Percentiles rank a stretch among this genome's conserved stretches.
Conservation (phyloP, 2,113 vertebrate genomes). For the Stigmatopora argus region DNA sequence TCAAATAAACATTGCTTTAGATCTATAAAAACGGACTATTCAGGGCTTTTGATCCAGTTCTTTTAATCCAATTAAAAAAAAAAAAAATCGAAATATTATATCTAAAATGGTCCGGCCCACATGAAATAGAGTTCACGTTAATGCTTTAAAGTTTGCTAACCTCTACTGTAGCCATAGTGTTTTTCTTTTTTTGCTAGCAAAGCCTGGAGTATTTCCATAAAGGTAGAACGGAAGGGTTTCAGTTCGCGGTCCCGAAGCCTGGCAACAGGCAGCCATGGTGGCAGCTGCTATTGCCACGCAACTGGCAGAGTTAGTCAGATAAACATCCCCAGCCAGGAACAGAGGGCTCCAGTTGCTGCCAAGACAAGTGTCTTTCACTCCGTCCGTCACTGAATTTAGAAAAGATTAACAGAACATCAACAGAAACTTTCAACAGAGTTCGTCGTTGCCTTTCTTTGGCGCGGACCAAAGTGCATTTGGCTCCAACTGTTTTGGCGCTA, state of each 20-base stretch:
- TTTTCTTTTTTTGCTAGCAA: neutral
- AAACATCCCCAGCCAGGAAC: constrained; percentile 43
- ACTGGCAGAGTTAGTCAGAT: constrained; percentile 55
- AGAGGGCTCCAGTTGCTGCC: constrained; percentile 42
- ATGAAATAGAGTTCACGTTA: too few relatives aligned
- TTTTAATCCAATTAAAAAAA: too few relatives aligned
- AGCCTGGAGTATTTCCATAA: neutral
- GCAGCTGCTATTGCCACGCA: constrained; percentile 55
- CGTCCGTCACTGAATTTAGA: neutral
- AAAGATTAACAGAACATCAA: neutral
- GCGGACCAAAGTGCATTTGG: too few relatives aligned
- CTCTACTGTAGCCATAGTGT: neutral
- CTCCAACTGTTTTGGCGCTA: too few relatives aligned
- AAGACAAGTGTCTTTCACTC: constrained; percentile 29
- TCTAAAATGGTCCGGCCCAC: too few relatives aligned
- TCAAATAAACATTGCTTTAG: too few relatives aligned
- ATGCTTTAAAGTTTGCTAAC: too few relatives aligned
- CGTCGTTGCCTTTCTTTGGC: neutral
- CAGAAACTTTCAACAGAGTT: neutral
- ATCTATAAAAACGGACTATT: too few relatives aligned
- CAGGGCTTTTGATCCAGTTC: too few relatives aligned
- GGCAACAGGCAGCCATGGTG: constrained; percentile 28
- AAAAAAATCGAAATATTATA: too few relatives aligned
- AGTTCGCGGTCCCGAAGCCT: neutral
- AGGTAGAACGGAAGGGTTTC: neutral